A percentile compares a stretch with the other conserved stretches of the same genome.
These are phyloP conservation scores for Asobara japonica DNA, from an alignment of 1,140 invertebrate genomes.

Conservation along the genomic window DNA sequence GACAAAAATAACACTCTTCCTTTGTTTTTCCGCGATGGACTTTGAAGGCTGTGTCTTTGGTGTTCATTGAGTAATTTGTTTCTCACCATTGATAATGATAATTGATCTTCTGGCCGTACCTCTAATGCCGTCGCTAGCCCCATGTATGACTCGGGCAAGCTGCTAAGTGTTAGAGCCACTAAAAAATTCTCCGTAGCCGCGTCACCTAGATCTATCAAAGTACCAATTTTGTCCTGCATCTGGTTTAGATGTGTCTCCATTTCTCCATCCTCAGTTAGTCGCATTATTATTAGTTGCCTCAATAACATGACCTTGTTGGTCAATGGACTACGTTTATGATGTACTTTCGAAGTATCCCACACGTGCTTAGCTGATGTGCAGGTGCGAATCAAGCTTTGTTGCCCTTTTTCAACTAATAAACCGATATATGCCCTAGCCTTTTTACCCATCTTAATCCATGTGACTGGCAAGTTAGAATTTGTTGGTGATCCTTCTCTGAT, in stretches of 20 bases:
- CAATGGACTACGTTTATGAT: slow-evolving; percentile 22
- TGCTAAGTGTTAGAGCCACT: not conserved
- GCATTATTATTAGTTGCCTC: slow-evolving; percentile 18
- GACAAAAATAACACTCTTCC: not conserved
- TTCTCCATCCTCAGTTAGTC: slow-evolving; percentile 21
- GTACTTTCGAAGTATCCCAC: slow-evolving; percentile 23
- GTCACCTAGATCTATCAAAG: slow-evolving; percentile 12
- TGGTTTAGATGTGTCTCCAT: slow-evolving; percentile 33
- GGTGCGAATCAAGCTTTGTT: slow-evolving; percentile 17
- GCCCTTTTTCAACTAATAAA: slow-evolving; percentile 26
- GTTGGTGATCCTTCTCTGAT: not conserved
- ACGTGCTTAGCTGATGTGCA: slow-evolving; percentile 2
- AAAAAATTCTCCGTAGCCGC: not conserved
- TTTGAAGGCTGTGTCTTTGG: not conserved
- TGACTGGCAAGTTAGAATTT: not conserved
- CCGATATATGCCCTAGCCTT: slow-evolving; percentile 26
- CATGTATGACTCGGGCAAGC: slow-evolving; percentile 19
- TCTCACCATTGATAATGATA: slow-evolving; percentile 31
- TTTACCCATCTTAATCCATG: slow-evolving; percentile 26
- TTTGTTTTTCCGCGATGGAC: not conserved
- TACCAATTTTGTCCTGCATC: slow-evolving; percentile 18
- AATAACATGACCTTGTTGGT: slow-evolving; percentile 20
- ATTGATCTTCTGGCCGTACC: slow-evolving; percentile 29
- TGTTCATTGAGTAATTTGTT: slow-evolving; percentile 40
- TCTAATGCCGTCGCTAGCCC: slow-evolving; percentile 42